A percentile compares a stretch with the other conserved stretches of the same genome.
phyloP scores from a whole-genome alignment of 1,140 invertebrate species.

The Drosophila sulfurigaster region DNA sequence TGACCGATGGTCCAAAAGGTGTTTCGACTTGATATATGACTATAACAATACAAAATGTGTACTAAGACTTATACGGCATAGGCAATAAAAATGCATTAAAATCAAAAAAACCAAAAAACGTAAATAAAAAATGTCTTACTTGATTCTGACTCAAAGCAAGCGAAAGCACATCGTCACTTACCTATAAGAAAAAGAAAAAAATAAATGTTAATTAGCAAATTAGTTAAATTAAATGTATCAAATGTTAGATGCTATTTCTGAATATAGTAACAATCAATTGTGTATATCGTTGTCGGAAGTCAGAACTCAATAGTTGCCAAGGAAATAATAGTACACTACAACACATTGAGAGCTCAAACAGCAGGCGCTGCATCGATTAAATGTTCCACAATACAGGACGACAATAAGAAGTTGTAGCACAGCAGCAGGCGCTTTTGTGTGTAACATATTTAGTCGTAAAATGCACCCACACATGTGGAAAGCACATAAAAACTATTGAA shows the following conservation, averaged over 20 bases:
- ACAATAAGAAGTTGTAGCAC: conserved; percentile 35
- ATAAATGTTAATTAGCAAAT: conserved; percentile 4
- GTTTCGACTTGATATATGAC: conserved; percentile 32
- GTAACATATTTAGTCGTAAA: conserved; percentile 66
- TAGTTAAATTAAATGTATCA: conserved; percentile 1
- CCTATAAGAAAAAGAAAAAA: conserved; percentile 56
- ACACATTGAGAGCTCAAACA: background rate
- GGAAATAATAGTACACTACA: conserved; percentile 11
- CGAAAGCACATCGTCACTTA: conserved; percentile 83
- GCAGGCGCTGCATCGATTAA: conserved; percentile 11
- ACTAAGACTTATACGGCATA: conserved; percentile 8
- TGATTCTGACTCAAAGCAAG: conserved; percentile 81
- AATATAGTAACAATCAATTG: no score
- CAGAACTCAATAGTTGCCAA: conserved; percentile 4
- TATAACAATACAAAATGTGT: background rate
- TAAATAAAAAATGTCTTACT: conserved; percentile 65
- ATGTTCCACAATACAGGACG: conserved; percentile 6
- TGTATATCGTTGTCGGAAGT: no score
- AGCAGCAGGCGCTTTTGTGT: conserved; percentile 60
- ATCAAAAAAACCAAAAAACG: conserved; percentile 25
- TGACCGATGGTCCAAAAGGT: conserved; percentile 36
- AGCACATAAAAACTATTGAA: conserved; percentile 67
- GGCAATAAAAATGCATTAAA: conserved; percentile 24
- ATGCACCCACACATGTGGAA: conserved; percentile 35
- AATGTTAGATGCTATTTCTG: no score